Conservation (phyloP, 1,140 invertebrate genomes). For the Goniozus legneri region DNA sequence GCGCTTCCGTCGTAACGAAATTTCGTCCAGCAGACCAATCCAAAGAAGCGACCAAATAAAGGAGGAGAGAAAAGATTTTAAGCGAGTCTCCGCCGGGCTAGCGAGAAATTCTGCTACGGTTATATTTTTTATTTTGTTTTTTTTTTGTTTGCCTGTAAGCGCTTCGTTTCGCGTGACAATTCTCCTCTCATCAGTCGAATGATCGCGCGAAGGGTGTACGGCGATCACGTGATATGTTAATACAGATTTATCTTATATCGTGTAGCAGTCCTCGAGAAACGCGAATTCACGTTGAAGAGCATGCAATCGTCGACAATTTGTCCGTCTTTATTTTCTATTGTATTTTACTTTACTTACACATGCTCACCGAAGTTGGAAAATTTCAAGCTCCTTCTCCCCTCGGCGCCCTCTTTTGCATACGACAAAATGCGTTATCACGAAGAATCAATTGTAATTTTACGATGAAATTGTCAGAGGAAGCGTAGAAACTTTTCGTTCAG, state of each 20-base stretch:
- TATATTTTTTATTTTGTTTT: slow-evolving; percentile 4
- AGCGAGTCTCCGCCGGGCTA: neutral
- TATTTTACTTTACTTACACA: neutral
- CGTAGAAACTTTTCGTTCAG: no score
- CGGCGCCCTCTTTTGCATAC: neutral
- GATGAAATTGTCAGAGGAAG: no score
- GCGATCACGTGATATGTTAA: slow-evolving; percentile 45
- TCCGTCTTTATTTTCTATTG: no score
- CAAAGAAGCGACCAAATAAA: slow-evolving; percentile 56
- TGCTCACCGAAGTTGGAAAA: no score
- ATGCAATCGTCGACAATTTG: no score
- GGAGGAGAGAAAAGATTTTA: slow-evolving; percentile 36
- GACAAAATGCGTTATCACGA: no score
- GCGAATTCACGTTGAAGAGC: no score
- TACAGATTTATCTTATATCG: slow-evolving; percentile 33
- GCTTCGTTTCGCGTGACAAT: slow-evolving; percentile 17
- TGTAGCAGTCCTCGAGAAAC: slow-evolving; percentile 33
- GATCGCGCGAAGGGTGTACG: slow-evolving; percentile 26
- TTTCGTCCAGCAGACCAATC: slow-evolving; percentile 56
- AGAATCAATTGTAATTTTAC: no score
- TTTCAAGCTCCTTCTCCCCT: neutral
- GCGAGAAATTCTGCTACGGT: neutral
- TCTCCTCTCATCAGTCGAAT: slow-evolving; percentile 24
- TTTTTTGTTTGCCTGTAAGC: neutral
- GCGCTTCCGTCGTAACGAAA: slow-evolving; percentile 29